A percentile compares a stretch with the other conserved stretches of the same genome.
Evolutionary conservation across 2,797 vertebrate species (phyloP).

Genomic region (Squalus acanthias): DNA sequence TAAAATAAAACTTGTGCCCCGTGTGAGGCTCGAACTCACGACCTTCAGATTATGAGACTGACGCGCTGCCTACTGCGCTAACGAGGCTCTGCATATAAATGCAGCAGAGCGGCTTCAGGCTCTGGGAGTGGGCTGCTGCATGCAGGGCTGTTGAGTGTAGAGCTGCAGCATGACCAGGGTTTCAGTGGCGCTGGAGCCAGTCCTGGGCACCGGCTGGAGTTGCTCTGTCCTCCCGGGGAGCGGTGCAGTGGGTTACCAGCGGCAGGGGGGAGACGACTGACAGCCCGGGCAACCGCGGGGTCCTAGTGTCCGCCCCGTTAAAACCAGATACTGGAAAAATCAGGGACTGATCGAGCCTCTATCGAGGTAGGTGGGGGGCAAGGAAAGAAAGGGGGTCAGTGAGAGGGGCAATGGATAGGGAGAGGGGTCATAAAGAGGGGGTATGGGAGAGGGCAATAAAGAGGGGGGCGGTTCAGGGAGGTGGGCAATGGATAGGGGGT

Average conservation of each 20-base stretch:
- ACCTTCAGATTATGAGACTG: constrained; percentile 39
- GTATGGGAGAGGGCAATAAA: background rate
- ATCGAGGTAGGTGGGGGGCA: background rate
- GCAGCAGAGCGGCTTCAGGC: background rate
- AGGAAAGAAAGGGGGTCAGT: too few relatives aligned
- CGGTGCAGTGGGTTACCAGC: background rate
- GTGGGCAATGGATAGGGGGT: background rate
- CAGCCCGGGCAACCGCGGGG: background rate
- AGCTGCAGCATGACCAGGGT: background rate
- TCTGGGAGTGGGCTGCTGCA: background rate
- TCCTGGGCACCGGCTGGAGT: background rate
- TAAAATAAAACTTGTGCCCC: background rate
- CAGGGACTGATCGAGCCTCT: background rate
- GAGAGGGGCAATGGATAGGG: background rate
- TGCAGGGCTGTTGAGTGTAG: background rate
- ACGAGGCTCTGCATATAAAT: background rate
- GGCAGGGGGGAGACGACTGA: too few relatives aligned
- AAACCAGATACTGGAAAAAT: too few relatives aligned
- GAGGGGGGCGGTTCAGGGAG: too few relatives aligned
- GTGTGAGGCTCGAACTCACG: constrained; percentile 38
- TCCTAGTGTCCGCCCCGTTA: background rate
- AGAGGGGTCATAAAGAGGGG: background rate
- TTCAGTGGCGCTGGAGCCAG: background rate
- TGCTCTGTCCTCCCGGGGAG: too few relatives aligned
- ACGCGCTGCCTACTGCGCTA: constrained; percentile 38